Conservation (phyloP, 2,888 invertebrate genomes). For the Mythimna loreyi region DNA sequence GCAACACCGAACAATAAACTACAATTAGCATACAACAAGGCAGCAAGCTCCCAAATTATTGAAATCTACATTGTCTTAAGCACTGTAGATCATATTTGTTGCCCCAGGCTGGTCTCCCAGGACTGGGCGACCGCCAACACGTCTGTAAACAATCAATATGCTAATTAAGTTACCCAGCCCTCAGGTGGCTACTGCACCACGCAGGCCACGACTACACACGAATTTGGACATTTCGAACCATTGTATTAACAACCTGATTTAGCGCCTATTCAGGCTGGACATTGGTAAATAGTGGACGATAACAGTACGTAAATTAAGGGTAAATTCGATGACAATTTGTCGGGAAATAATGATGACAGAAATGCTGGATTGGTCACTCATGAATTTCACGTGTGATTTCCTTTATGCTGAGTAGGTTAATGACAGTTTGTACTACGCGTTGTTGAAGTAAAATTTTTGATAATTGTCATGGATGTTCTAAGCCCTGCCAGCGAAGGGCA, state of each 20-base stretch:
- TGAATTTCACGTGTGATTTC: slow-evolving; percentile 1
- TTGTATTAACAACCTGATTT: slow-evolving; percentile 62
- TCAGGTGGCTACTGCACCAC: slow-evolving; percentile 69
- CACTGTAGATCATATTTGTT: slow-evolving; percentile 52
- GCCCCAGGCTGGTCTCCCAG: slow-evolving; percentile 49
- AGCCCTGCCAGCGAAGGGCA: too few relatives aligned
- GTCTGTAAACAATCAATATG: slow-evolving; percentile 85
- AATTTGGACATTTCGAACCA: slow-evolving; percentile 58
- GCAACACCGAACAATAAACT: slow-evolving; percentile 12
- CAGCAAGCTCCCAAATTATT: slow-evolving; percentile 33
- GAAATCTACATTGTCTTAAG: slow-evolving; percentile 45
- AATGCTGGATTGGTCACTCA: neutral
- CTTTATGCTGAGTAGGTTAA: neutral
- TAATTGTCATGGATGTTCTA: too few relatives aligned
- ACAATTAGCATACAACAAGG: slow-evolving; percentile 15
- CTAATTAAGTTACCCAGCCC: slow-evolving; percentile 77
- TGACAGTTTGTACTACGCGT: neutral
- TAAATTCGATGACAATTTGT: slow-evolving; percentile 20
- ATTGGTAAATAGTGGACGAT: slow-evolving; percentile 38
- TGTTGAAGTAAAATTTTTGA: neutral
- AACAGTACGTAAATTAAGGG: slow-evolving; percentile 23
- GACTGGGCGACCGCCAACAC: slow-evolving; percentile 60
- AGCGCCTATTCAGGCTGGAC: slow-evolving; percentile 42
- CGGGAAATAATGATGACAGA: slow-evolving; percentile 9
- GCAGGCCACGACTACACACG: slow-evolving; percentile 60